Evolutionary conservation across 2,113 vertebrate genomes (phyloP), one percentile per base, ranked within the genome.

Genomic region (Chionodraco myersi): DNA sequence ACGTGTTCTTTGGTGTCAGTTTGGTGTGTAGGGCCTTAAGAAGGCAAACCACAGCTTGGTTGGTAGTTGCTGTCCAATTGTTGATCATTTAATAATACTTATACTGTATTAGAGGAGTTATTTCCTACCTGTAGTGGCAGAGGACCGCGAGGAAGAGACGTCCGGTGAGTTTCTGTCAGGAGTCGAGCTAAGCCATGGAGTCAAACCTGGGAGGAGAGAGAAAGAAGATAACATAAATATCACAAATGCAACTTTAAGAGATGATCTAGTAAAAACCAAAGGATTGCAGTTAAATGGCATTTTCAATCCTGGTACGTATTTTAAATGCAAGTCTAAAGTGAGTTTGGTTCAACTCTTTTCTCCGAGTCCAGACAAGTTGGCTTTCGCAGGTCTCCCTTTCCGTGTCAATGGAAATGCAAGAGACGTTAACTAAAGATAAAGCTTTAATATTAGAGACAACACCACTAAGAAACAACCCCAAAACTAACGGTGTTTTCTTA

Each of bases 171-270:
- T 74, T 36, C 10, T 76, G 59, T 34, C 7, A 21, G 67, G 68
- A 30, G 58, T 75, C 13, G 30, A 48, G 0, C 54, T 90, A 90
- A 71, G 88, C 90, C 90, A 91, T 90, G 44, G 74, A 79, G 68
- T 68, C 34, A 10, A 71, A 77, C 68, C 88, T 90, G 70, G n/a
- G 1, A 23, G 49, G 13, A 75, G 10, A 73, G 1, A 82, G 30
- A 71, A 52, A 47, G n/a, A 16, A 68, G 30, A 18, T 51, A 41
- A 8, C 16, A 51, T 73, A 0, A 76, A 51, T 49, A 80, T 36
- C 16, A 51, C 0, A 21, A 44, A 66, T 54, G 7, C 4, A 53
- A 6, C 47, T 30, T 0, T 4, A 45, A 16, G 30, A 34, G 11
- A 30, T 59, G 2, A 44, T 14, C 4, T 5, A 48, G 68, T 5